Evolutionary conservation across 1,140 invertebrate genomes (phyloP).

Genomic region (Macrobrachium rosenbergii): DNA sequence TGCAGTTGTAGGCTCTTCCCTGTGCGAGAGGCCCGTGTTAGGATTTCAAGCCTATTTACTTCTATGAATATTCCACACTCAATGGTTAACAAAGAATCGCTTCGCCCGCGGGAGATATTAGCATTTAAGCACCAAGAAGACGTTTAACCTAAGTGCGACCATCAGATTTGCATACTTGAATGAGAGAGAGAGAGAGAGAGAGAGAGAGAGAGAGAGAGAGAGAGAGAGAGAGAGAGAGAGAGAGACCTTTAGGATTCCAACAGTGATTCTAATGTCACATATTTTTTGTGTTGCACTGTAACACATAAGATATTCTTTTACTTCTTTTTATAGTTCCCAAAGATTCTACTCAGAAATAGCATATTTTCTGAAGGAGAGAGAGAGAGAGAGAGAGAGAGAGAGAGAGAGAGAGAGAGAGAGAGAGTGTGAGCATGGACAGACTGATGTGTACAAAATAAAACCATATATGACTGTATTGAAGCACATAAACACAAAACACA

Average conservation of each 20-base stretch:
- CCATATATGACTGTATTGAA: no score
- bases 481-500: no score
- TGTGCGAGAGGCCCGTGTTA: neutral
- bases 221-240: conserved; percentile 26
- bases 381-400: conserved; percentile 17
- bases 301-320: no score
- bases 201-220: conserved; percentile 7
- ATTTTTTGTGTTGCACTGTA: no score
- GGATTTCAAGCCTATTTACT: neutral
- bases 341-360: no score
- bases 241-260: neutral
- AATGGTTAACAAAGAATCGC: conserved; percentile 22
- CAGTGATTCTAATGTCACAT: no score
- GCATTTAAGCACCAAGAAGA: conserved; percentile 7
- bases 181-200: neutral
- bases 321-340: no score
- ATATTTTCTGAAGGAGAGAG: neutral
- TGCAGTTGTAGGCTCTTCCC: no score
- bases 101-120: neutral
- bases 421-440: no score
- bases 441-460: no score
- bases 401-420: no score
- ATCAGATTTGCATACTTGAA: conserved; percentile 15
- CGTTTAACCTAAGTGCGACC: conserved; percentile 5
- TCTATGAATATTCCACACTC: conserved; percentile 33